phyloP scores from a whole-genome alignment of 2,113 vertebrate species.

The Orthonyx spaldingii region DNA sequence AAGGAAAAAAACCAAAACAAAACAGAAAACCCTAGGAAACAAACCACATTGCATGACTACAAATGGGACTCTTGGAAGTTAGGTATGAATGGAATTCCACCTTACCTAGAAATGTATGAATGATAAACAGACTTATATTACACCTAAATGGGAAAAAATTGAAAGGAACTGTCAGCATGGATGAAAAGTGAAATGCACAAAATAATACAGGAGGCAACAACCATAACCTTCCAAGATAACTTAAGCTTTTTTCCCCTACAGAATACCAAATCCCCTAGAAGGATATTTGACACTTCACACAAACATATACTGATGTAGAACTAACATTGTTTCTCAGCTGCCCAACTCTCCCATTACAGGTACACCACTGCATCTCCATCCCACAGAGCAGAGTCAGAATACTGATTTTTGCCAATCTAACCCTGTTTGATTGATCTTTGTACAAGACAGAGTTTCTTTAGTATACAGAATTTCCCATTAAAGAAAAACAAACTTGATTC shows the following conservation, averaged over 20 bases:
- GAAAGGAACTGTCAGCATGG: conserved; percentile 80
- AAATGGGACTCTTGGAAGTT: conserved; percentile 58
- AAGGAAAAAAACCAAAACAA: neutral
- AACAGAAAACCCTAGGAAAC: conserved; percentile 26
- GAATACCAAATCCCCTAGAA: neutral
- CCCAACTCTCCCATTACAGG: neutral
- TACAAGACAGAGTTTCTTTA: neutral
- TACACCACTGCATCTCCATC: neutral
- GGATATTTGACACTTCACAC: neutral
- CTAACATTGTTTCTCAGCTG: neutral
- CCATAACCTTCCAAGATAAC: conserved; percentile 16
- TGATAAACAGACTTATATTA: conserved; percentile 93
- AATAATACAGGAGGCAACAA: conserved; percentile 58
- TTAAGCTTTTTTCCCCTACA: neutral
- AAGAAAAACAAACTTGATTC: neutral
- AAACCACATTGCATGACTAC: conserved; percentile 36
- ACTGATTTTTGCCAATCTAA: neutral
- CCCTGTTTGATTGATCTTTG: neutral
- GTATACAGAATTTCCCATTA: neutral
- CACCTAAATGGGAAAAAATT: conserved; percentile 89
- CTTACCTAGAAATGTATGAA: conserved; percentile 98
- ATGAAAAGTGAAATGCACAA: conserved; percentile 74
- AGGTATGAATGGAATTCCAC: conserved; percentile 78
- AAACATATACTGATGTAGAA: neutral
- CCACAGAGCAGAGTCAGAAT: neutral